phyloP scores from a whole-genome alignment of 37 sponge, comb jelly and placozoan genomes.

The Lycopodina hypogea region DNA sequence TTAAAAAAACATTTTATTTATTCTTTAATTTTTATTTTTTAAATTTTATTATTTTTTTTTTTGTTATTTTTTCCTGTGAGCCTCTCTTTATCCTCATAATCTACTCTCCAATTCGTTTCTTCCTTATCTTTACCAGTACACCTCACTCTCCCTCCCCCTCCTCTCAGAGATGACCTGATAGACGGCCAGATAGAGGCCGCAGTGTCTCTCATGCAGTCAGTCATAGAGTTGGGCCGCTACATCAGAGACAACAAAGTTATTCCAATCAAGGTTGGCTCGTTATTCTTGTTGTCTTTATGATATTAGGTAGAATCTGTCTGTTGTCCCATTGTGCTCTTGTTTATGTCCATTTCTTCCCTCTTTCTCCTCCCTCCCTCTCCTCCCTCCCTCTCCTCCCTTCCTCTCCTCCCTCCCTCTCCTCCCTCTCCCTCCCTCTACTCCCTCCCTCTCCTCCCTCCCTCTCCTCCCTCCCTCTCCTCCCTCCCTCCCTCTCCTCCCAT shows the following conservation, averaged over 20 bases:
- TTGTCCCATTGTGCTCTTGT: neutral
- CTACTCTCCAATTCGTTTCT: no score
- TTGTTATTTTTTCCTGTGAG: no score
- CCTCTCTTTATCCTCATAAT: no score
- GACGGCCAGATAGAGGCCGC: conserved; percentile 74
- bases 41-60: no score
- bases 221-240: conserved; percentile 87
- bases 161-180: conserved; percentile 73
- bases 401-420: neutral
- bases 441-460: neutral
- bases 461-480: neutral
- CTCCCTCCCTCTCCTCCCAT: neutral
- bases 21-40: no score
- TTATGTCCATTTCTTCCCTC: neutral
- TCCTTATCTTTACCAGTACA: no score
- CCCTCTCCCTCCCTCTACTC: neutral
- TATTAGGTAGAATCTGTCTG: neutral
- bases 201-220: conserved; percentile 86
- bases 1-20: no score
- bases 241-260: conserved; percentile 87
- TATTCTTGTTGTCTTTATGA: neutral
- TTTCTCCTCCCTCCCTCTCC: neutral
- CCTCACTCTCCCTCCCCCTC: no score
- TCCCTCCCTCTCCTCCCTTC: neutral
- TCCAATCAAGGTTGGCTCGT: conserved; percentile 79